Percentiles rank a stretch among this genome's conserved stretches.
Conservation (phyloP, 2,797 vertebrate genomes). For the Sardinella longiceps region DNA sequence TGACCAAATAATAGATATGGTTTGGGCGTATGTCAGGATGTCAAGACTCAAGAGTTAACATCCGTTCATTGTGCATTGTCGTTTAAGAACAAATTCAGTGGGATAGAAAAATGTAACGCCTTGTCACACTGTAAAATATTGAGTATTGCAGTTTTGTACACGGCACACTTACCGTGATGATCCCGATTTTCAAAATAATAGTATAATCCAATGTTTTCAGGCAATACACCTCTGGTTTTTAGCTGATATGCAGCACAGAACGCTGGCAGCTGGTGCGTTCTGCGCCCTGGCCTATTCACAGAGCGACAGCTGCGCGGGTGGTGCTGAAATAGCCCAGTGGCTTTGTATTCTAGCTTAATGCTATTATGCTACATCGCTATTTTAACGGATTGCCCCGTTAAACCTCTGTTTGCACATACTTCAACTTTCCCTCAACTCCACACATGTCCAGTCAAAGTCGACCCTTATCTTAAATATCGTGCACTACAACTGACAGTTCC, state of each 20-base stretch:
- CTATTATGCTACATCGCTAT: background rate
- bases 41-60: background rate
- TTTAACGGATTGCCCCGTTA: background rate
- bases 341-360: background rate
- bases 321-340: conserved; percentile 3
- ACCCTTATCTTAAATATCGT: background rate
- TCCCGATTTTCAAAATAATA: background rate
- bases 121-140: background rate
- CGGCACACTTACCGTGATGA: background rate
- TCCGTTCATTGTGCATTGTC: background rate
- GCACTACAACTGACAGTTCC: background rate
- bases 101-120: background rate
- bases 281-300: background rate
- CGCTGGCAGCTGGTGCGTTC: background rate
- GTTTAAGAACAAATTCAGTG: background rate
- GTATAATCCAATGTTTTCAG: background rate
- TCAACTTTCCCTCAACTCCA: background rate
- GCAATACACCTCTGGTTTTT: background rate
- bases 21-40: background rate
- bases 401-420: background rate
- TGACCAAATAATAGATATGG: background rate
- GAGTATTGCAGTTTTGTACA: background rate
- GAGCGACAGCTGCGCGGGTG: background rate
- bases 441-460: no score
- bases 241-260: background rate